A percentile compares a stretch with the other conserved stretches of the same genome.
Evolutionary conservation across 2,888 invertebrate species (phyloP).

Genomic region (Cheiracanthium punctorium): DNA sequence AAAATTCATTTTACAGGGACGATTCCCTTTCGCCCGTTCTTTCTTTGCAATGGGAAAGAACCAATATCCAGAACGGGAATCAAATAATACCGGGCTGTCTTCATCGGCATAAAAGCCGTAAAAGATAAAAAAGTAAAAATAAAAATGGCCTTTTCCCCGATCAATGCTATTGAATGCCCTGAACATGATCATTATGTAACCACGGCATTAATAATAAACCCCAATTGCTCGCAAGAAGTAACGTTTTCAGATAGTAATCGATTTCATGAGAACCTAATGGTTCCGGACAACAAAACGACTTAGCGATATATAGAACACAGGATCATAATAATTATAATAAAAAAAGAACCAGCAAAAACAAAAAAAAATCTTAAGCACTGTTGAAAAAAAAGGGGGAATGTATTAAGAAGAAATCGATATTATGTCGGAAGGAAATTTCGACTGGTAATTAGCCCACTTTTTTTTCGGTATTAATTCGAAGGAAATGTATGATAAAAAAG

Average conservation of each 20-base stretch:
- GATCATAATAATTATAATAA: conserved; percentile 56
- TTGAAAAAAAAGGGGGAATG: no score
- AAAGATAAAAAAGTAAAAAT: not conserved
- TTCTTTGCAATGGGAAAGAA: not conserved
- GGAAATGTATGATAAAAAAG: not conserved
- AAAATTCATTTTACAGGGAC: no score
- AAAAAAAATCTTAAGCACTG: no score
- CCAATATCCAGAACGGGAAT: not conserved
- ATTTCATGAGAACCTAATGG: conserved; percentile 18
- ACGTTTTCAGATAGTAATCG: not conserved
- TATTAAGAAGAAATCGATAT: conserved; percentile 37
- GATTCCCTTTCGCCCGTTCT: no score
- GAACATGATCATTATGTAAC: not conserved
- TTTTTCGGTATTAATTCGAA: conserved; percentile 41
- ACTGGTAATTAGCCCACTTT: conserved; percentile 51
- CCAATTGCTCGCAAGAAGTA: not conserved
- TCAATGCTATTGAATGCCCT: not conserved
- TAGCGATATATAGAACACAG: conserved; percentile 32
- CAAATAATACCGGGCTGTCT: not conserved
- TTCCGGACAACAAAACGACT: conserved; percentile 33
- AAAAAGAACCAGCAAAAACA: conserved; percentile 23
- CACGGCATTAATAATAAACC: not conserved
- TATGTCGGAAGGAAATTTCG: conserved; percentile 15
- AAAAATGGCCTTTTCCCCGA: not conserved
- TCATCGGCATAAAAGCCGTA: not conserved